Base-by-base conservation (phyloP, 2,113 vertebrate genomes). In the Turnix velox region DNA sequence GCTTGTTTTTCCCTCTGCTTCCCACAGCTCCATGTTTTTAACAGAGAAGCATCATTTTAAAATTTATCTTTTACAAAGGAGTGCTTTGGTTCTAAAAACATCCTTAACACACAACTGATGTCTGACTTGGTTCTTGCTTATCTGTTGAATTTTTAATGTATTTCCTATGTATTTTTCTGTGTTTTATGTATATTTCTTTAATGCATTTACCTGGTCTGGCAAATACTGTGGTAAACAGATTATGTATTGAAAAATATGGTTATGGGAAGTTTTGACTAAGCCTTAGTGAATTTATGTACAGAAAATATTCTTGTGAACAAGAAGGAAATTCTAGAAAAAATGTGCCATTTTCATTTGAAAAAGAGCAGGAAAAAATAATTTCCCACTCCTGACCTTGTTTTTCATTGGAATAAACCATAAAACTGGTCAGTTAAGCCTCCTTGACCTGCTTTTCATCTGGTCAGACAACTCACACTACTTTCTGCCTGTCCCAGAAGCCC, bases 251-350 rank as follows among this genome's bases (percentile, higher is more conserved):
- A 46, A 85, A 83, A 91, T 68, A 39, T 18, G 22, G 65, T 79
- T 66, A 58, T 31, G 46, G 78, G 35, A 87, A 82, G 46, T 66
- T 94, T 87, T 84, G 75, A 87, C 51, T 73, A 88, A 94, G 76
- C 12, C 77, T 61, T 20, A 48, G 33, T 79, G 78, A 79, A 62
- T 82, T 84, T 62, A 62, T 76, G 31, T 17, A 77, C 52, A 93
- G 67, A 84, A 94, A 91, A 91, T 30, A 79, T 33, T 78, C 65
- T 81, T 68, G 83, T 51, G 82, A 89, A 83, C 92, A 87, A 71
- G 52, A 92, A 93, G 66, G 49, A 88, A 40, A 20, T 82, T 72
- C 30, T 62, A 78, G 51, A 39, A 88, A 88, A 91, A 87, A 61
- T 0, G 1, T 85, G 33, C 20, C 17, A 45, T 82, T 92, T 73